A percentile compares a stretch with the other conserved stretches of the same genome.
These are phyloP conservation scores for Subanguina moxae DNA, from an alignment of 1,140 invertebrate species.

Conservation along the genomic window DNA sequence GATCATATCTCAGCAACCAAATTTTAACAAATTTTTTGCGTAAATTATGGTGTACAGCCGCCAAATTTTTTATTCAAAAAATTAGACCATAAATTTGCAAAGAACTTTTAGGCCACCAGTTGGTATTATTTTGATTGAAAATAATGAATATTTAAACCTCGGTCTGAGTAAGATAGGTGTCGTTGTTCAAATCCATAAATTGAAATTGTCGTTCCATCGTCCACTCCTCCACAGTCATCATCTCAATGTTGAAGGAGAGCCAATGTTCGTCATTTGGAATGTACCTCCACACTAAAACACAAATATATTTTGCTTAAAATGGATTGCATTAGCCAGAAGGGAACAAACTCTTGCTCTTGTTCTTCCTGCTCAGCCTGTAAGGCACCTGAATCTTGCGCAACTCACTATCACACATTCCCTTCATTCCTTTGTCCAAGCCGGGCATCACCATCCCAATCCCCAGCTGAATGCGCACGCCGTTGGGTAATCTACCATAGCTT, in stretches of 20 bases:
- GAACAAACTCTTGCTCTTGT: constrained; percentile 52
- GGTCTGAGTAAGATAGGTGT: constrained; percentile 40
- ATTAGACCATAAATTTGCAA: too few species aligned
- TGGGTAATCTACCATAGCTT: constrained; percentile 47
- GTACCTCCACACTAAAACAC: constrained; percentile 51
- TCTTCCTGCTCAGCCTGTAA: constrained; percentile 53
- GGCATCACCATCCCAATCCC: constrained; percentile 59
- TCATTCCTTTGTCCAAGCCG: constrained; percentile 52
- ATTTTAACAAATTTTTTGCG: too few species aligned
- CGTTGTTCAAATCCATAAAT: constrained; percentile 55
- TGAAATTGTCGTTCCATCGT: constrained; percentile 48
- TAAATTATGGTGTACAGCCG: too few species aligned
- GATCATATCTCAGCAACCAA: too few species aligned
- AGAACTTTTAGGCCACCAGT: too few species aligned
- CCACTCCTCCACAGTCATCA: constrained; percentile 52
- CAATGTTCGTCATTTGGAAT: constrained; percentile 58
- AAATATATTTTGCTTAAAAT: too few species aligned
- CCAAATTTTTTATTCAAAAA: too few species aligned
- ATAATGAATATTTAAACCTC: constrained; percentile 24
- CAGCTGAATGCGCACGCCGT: constrained; percentile 53
- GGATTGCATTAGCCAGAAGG: too few species aligned
- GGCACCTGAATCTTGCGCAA: constrained; percentile 55
- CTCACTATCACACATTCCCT: constrained; percentile 56
- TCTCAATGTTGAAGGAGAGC: constrained; percentile 53
- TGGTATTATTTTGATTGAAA: neutral